A percentile compares a stretch with the other conserved stretches of the same genome.
Conservation (phyloP, 2,113 vertebrate genomes). For the Apteryx mantelli region DNA sequence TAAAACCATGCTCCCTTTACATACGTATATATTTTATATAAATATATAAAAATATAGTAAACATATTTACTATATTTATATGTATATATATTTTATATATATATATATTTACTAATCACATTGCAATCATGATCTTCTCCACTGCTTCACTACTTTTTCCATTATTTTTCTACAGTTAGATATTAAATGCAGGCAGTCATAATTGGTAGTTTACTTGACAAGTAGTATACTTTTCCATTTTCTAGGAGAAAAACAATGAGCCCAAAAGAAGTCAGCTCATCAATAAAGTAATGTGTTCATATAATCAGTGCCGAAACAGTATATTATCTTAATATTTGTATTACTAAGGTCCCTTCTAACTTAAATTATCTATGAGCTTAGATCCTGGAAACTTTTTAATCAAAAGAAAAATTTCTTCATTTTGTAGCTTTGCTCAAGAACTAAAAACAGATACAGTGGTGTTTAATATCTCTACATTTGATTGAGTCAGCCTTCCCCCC, state of each 20-base stretch:
- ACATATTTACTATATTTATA: no score
- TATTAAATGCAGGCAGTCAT: not conserved
- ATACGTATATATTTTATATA: no score
- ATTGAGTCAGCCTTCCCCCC: not conserved
- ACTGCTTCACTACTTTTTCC: not conserved
- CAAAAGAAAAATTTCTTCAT: not conserved
- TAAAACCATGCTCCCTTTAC: not conserved
- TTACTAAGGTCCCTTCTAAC: not conserved
- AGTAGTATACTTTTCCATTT: not conserved
- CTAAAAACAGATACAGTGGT: not conserved
- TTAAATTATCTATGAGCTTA: not conserved
- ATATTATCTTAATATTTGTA: not conserved
- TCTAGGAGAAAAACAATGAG: not conserved
- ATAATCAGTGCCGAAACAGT: not conserved
- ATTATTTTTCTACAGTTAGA: not conserved
- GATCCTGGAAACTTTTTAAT: not conserved
- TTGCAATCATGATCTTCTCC: not conserved
- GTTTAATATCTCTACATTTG: not conserved
- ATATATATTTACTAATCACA: not conserved
- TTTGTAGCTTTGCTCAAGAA: not conserved
- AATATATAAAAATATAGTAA: no score
- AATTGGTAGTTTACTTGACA: not conserved
- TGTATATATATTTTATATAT: no score
- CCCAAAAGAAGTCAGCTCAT: not conserved
- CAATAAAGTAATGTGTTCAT: not conserved